These are phyloP conservation scores for Pogonognathellus flavescens DNA, from an alignment of 1,140 invertebrate genomes.

Conservation along the genomic window DNA sequence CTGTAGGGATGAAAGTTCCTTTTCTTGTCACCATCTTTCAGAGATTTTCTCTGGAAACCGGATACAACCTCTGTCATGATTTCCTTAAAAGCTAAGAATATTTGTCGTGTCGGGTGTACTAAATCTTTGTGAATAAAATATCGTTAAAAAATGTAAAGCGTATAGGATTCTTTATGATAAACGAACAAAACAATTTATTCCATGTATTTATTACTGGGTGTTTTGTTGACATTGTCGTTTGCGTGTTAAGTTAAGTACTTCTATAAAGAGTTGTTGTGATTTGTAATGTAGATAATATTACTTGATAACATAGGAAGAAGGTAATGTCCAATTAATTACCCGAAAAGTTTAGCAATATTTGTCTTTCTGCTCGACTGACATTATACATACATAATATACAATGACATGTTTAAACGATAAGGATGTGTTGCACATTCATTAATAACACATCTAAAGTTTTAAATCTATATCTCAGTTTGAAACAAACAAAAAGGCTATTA, in stretches of 20 bases:
- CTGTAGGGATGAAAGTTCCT: neutral
- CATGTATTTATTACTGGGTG: neutral
- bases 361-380: constrained; percentile 41
- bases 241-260: constrained; percentile 15
- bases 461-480: too few relatives aligned
- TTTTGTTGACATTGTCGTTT: constrained; percentile 45
- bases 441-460: too few relatives aligned
- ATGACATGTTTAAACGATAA: neutral
- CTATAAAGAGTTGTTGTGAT: neutral
- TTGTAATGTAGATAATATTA: neutral
- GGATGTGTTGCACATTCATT: too few relatives aligned
- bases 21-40: neutral
- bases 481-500: too few relatives aligned
- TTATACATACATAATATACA: neutral
- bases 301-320: constrained; percentile 19
- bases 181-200: constrained; percentile 44
- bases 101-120: too few relatives aligned
- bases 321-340: constrained; percentile 27
- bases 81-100: neutral
- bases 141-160: too few relatives aligned
- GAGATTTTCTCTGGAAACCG: neutral
- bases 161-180: constrained; percentile 24
- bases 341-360: constrained; percentile 32
- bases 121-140: too few relatives aligned
- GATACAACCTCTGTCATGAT: neutral